Conservation (phyloP, 2,113 vertebrate genomes). For the Typhlomys cinereus region DNA sequence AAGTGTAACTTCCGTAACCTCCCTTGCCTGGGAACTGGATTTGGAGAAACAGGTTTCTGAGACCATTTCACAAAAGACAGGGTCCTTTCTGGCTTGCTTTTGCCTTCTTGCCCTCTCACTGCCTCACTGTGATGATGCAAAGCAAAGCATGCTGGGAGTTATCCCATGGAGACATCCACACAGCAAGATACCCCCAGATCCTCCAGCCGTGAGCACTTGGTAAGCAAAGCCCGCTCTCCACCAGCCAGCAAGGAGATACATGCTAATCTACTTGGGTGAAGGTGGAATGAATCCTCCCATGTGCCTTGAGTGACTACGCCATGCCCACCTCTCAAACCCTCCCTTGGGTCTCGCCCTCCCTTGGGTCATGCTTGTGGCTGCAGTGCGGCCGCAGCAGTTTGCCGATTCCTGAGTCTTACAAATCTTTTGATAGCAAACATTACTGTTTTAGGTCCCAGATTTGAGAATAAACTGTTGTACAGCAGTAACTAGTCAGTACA, state of each 20-base stretch:
- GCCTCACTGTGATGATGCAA: not conserved
- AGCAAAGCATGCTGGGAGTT: not conserved
- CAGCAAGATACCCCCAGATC: not conserved
- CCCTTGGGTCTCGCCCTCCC: not conserved
- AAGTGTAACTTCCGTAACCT: no score
- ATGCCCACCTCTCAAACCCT: rapidly evolving
- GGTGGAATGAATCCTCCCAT: no score
- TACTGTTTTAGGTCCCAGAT: not conserved
- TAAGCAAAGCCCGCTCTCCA: not conserved
- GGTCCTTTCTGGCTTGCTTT: not conserved
- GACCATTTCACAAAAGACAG: not conserved
- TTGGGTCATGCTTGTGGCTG: not conserved
- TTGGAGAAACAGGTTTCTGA: not conserved
- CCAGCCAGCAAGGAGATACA: not conserved
- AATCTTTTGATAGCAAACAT: not conserved
- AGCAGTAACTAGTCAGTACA: not conserved
- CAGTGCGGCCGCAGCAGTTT: not conserved
- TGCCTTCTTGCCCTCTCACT: not conserved
- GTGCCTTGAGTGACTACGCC: not conserved
- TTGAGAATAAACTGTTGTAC: not conserved
- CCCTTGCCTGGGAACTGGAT: not conserved
- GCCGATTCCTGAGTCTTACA: not conserved
- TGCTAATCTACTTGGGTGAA: not conserved
- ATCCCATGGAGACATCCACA: rapidly evolving
- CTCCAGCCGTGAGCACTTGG: not conserved